Conservation (phyloP, 2,797 vertebrate genomes). For the Pterois miles region DNA sequence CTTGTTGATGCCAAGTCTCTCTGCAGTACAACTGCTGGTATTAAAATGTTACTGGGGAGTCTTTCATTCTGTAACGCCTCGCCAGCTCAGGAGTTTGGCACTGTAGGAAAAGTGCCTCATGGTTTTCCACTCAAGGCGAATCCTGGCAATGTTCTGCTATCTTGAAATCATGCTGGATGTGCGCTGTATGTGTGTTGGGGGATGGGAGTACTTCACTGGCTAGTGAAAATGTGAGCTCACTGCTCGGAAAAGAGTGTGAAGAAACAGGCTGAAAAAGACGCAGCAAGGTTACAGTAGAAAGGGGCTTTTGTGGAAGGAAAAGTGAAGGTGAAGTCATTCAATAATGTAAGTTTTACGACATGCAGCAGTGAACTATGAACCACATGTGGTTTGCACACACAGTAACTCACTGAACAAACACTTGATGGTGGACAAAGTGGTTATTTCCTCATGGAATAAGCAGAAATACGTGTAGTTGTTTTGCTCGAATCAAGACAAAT, state of each 20-base stretch:
- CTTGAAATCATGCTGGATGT: slow-evolving; percentile 26
- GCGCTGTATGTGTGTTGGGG: slow-evolving; percentile 25
- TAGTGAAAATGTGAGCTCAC: slow-evolving; percentile 55
- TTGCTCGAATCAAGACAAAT: neutral
- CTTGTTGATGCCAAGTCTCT: slow-evolving; percentile 40
- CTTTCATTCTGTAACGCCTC: slow-evolving; percentile 40
- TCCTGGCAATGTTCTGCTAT: slow-evolving; percentile 46
- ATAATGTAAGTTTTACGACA: slow-evolving; percentile 46
- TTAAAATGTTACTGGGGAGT: slow-evolving; percentile 25
- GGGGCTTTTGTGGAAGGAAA: slow-evolving; percentile 16
- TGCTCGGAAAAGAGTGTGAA: slow-evolving; percentile 32
- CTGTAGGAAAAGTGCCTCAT: slow-evolving; percentile 22
- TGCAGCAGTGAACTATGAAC: slow-evolving; percentile 60
- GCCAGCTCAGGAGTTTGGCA: slow-evolving; percentile 42
- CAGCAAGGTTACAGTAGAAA: slow-evolving; percentile 14
- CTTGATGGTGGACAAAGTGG: neutral
- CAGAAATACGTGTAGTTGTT: neutral
- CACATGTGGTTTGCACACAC: slow-evolving; percentile 6
- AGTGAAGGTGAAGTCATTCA: slow-evolving; percentile 12
- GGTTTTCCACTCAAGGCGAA: slow-evolving; percentile 56
- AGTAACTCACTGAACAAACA: neutral
- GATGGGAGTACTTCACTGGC: slow-evolving; percentile 29
- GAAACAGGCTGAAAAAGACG: slow-evolving; percentile 12
- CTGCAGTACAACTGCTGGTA: slow-evolving; percentile 38
- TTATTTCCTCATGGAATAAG: neutral